phyloP scores from a whole-genome alignment of 2,888 invertebrate species.

The Drosophila kambysellisi region DNA sequence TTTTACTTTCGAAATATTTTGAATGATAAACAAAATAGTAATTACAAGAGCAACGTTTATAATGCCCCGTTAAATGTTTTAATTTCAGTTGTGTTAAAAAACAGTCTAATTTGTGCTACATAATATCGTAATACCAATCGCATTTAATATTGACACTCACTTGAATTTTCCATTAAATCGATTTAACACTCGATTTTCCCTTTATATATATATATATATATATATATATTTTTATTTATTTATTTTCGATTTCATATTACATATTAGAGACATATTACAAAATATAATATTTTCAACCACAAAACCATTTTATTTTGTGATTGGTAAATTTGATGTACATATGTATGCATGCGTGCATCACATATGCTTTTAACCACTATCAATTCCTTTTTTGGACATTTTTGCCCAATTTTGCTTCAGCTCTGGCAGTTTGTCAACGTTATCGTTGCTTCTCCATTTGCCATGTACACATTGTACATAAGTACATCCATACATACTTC shows the following conservation, averaged over 20 bases:
- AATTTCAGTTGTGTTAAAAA: neutral
- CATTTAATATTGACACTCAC: neutral
- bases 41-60: neutral
- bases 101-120: neutral
- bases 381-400: neutral
- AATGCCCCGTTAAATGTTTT: neutral
- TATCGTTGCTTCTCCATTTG: conserved; percentile 14
- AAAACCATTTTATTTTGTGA: neutral
- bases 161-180: neutral
- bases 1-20: neutral
- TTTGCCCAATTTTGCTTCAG: neutral
- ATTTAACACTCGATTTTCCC: neutral
- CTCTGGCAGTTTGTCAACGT: neutral
- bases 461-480: neutral
- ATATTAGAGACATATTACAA: neutral
- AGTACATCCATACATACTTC: neutral
- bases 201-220: neutral
- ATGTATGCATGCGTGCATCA: neutral
- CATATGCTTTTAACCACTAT: neutral
- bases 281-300: neutral
- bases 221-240: neutral
- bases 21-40: neutral
- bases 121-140: neutral
- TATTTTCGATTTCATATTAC: neutral
- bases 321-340: neutral